phyloP scores from a whole-genome alignment of 1,140 invertebrate genomes.

The Drosophila yakuba region DNA sequence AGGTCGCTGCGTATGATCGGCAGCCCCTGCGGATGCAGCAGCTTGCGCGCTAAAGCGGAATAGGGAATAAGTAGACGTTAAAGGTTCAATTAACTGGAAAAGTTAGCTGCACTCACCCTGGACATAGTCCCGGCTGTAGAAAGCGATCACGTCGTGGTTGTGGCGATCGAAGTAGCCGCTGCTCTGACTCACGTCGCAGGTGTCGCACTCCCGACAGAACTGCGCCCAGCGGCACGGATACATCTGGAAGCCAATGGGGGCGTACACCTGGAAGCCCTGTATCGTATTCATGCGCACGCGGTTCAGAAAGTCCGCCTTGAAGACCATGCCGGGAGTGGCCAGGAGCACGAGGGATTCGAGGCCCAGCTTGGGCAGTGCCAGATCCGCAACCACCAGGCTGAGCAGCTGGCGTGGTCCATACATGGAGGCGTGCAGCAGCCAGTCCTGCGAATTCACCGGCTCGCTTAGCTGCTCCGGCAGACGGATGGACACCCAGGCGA shows the following conservation, averaged over 20 bases:
- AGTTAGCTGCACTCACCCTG: slow-evolving; percentile 85
- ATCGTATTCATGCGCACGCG: slow-evolving; percentile 95
- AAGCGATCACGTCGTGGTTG: slow-evolving; percentile 90
- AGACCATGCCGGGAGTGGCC: slow-evolving; percentile 88
- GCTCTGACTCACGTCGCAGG: slow-evolving; percentile 91
- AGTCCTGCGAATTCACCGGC: slow-evolving; percentile 44
- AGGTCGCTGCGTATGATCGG: slow-evolving; percentile 88
- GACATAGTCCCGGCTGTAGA: slow-evolving; percentile 93
- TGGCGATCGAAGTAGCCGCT: slow-evolving; percentile 92
- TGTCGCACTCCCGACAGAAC: slow-evolving; percentile 86
- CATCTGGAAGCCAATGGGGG: slow-evolving; percentile 92
- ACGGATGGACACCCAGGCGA: slow-evolving; percentile 90
- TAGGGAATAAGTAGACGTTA: not conserved
- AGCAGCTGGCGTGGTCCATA: slow-evolving; percentile 85
- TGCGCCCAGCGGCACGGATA: slow-evolving; percentile 87
- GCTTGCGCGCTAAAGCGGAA: slow-evolving; percentile 87
- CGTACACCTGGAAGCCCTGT: slow-evolving; percentile 91
- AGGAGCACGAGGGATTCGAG: slow-evolving; percentile 89
- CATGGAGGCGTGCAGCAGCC: slow-evolving; percentile 73
- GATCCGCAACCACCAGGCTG: slow-evolving; percentile 90
- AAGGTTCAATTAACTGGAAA: not conserved
- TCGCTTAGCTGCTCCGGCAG: slow-evolving; percentile 85
- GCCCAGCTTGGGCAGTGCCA: slow-evolving; percentile 89
- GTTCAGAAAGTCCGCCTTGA: slow-evolving; percentile 93
- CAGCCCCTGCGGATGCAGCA: slow-evolving; percentile 86